Evolutionary conservation across 2,888 invertebrate genomes (phyloP).

Genomic region (Sinodicranocentrus sp.): DNA sequence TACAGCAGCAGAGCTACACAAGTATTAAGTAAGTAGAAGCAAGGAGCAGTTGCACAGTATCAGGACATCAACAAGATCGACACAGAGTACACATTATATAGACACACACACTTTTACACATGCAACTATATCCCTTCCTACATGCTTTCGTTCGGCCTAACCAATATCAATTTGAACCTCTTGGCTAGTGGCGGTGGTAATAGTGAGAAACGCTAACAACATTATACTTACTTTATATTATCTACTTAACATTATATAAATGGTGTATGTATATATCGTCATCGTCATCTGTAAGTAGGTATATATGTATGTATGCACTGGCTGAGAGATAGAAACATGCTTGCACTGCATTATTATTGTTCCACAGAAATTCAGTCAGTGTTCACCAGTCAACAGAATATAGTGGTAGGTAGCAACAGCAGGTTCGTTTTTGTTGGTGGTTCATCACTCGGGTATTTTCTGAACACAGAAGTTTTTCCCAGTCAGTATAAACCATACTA

Average conservation of each 20-base stretch:
- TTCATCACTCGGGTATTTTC: conserved; percentile 32
- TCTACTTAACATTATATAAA: conserved; percentile 6
- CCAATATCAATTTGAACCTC: conserved; percentile 14
- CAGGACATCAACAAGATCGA: conserved; percentile 13
- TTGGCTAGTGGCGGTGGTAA: not conserved
- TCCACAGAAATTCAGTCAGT: conserved; percentile 19
- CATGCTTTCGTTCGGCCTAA: not conserved
- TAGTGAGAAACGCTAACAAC: not conserved
- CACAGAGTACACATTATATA: conserved; percentile 34
- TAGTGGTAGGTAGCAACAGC: conserved; percentile 20
- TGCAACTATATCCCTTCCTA: not conserved
- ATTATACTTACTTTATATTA: conserved; percentile 1
- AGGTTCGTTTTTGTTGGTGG: conserved; percentile 25
- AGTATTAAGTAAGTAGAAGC: conserved; percentile 55
- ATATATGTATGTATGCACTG: conserved; percentile 9
- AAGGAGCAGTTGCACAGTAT: conserved; percentile 47
- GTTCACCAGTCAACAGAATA: conserved; percentile 12
- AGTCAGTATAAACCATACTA: not conserved
- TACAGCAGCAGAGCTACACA: conserved; percentile 60
- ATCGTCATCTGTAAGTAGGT: too few species aligned
- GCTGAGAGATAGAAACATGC: conserved; percentile 25
- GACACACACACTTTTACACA: conserved; percentile 29
- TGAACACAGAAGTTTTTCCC: conserved; percentile 8
- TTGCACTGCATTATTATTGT: conserved; percentile 23
- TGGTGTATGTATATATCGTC: too few species aligned